These are phyloP conservation scores for Eremophila alpestris DNA, from an alignment of 2,797 vertebrate genomes.

Conservation along the genomic window DNA sequence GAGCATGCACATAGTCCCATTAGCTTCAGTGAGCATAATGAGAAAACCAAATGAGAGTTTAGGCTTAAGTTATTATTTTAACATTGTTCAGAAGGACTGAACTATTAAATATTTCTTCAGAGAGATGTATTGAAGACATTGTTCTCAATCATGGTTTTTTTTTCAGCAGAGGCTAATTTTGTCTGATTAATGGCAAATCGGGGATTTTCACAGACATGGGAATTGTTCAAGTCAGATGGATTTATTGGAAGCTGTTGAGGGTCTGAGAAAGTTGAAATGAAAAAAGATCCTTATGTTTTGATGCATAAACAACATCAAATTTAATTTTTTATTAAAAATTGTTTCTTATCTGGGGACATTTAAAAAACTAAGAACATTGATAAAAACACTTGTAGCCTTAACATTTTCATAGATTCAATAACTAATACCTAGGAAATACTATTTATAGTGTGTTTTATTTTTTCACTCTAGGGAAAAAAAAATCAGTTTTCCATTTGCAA, in stretches of 20 bases:
- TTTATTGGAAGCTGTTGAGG: neutral
- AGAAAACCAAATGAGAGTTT: constrained; percentile 23
- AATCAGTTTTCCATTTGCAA: neutral
- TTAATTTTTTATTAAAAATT: neutral
- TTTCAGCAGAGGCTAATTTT: neutral
- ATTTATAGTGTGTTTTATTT: neutral
- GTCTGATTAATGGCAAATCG: neutral
- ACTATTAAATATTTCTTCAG: neutral
- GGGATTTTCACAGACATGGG: neutral
- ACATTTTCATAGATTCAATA: neutral
- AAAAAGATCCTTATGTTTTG: neutral
- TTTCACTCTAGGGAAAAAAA: neutral
- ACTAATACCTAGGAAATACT: neutral
- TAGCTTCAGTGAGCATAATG: neutral
- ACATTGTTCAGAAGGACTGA: neutral
- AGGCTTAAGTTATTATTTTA: neutral
- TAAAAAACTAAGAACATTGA: neutral
- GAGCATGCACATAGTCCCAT: neutral
- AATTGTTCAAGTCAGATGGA: neutral
- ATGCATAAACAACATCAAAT: neutral
- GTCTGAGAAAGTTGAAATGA: neutral
- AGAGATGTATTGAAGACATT: neutral
- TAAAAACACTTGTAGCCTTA: neutral
- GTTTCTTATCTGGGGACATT: neutral
- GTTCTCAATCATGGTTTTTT: accelerated